Percentiles rank a stretch among this genome's conserved stretches.
Conservation (phyloP, 1,140 invertebrate species). For the Lethrus apterus region DNA sequence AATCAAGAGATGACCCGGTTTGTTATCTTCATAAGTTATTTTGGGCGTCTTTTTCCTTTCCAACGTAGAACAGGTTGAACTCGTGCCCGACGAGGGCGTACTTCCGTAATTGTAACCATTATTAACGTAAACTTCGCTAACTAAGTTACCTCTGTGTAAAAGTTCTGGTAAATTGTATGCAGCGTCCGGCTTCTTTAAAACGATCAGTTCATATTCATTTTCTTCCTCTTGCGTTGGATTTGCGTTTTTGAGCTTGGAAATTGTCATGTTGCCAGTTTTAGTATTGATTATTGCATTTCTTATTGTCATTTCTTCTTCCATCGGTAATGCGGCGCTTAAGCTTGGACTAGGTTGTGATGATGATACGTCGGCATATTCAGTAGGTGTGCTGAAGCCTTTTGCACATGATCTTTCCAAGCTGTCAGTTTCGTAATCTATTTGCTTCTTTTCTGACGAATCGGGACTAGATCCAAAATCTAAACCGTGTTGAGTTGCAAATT, state of each 20-base stretch:
- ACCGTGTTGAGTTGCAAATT: constrained; percentile 41
- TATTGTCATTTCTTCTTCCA: constrained; percentile 72
- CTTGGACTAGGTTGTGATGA: constrained; percentile 62
- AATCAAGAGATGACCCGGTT: constrained; percentile 66
- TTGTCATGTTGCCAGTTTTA: constrained; percentile 51
- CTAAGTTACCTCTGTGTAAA: constrained; percentile 48
- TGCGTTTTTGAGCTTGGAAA: constrained; percentile 44
- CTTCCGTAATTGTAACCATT: constrained; percentile 64
- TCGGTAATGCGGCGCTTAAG: constrained; percentile 58
- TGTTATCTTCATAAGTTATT: constrained; percentile 49
- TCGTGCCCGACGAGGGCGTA: constrained; percentile 49
- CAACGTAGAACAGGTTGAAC: constrained; percentile 54
- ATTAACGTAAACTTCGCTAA: constrained; percentile 71
- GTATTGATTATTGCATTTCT: constrained; percentile 59
- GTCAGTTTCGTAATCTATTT: constrained; percentile 66
- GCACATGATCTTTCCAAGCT: constrained; percentile 59
- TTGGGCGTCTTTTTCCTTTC: constrained; percentile 47
- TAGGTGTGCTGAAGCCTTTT: constrained; percentile 49
- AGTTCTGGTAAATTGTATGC: constrained; percentile 46
- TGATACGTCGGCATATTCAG: constrained; percentile 53
- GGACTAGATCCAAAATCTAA: constrained; percentile 1
- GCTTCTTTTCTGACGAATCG: constrained; percentile 23
- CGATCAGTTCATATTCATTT: constrained; percentile 45
- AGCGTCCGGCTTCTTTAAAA: constrained; percentile 45
- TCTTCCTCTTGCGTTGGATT: constrained; percentile 26